phyloP scores from a whole-genome alignment of 2,888 invertebrate species.

The Halocaridina rubra region DNA sequence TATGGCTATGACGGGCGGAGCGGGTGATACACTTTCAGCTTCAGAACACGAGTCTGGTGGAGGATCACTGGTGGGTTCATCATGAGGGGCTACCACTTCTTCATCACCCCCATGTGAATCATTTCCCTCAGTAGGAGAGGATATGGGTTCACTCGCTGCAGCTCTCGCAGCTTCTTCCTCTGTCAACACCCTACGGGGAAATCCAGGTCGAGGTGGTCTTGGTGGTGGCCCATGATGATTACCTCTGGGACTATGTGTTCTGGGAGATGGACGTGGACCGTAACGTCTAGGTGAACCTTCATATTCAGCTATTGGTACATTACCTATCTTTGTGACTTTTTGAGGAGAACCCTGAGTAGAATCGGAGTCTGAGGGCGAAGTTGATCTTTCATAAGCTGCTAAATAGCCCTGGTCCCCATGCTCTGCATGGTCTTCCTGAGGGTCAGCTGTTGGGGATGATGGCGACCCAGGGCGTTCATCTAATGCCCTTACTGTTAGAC shows the following conservation, averaged over 20 bases:
- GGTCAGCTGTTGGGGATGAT: conserved; percentile 40
- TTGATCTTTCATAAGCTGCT: conserved; percentile 53
- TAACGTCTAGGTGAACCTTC: conserved; percentile 91
- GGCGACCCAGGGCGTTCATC: conserved; percentile 51
- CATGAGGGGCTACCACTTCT: conserved; percentile 14
- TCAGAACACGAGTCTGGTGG: conserved; percentile 44
- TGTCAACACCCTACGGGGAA: conserved; percentile 58
- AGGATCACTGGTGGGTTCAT: conserved; percentile 40
- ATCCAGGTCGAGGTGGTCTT: conserved; percentile 62
- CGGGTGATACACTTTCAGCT: conserved; percentile 41
- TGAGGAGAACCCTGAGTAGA: conserved; percentile 60
- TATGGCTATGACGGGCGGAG: conserved; percentile 55
- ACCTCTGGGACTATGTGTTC: conserved; percentile 51
- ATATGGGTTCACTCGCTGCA: not conserved
- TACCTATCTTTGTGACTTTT: conserved; percentile 76
- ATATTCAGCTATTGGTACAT: conserved; percentile 91
- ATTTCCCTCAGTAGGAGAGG: not conserved
- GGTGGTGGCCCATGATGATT: conserved; percentile 37
- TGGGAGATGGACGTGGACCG: conserved; percentile 73
- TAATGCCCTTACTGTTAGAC: conserved; percentile 70
- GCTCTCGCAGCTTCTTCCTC: conserved; percentile 36
- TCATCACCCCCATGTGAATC: conserved; percentile 11
- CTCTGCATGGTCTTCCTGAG: conserved; percentile 16
- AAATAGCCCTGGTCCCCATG: conserved; percentile 42
- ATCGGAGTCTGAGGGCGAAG: conserved; percentile 61